Evolutionary conservation across 2,888 invertebrate species (phyloP).

Genomic region (Drosophila picticornis): DNA sequence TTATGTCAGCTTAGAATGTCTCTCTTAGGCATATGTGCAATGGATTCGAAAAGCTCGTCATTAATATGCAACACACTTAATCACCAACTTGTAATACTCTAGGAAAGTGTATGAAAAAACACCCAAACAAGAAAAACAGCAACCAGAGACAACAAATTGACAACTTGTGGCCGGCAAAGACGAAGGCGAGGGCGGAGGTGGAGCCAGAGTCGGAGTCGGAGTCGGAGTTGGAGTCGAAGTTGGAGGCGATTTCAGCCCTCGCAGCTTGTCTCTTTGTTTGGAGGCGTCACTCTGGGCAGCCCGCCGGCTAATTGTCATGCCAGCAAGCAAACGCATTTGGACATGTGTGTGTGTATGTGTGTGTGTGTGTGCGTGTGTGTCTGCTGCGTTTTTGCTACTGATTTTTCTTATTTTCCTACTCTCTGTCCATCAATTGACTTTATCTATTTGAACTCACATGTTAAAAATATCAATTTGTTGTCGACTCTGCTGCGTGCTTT

Average conservation of each 20-base stretch:
- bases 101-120: neutral
- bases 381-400: constrained; percentile 63
- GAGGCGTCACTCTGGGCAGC: constrained; percentile 72
- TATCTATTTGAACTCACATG: constrained; percentile 79
- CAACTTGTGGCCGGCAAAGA: constrained; percentile 46
- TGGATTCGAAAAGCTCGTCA: neutral
- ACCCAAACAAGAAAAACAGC: constrained; percentile 27
- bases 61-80: constrained; percentile 8
- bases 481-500: constrained; percentile 65
- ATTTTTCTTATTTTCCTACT: constrained; percentile 74
- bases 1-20: neutral
- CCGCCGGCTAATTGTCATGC: constrained; percentile 77
- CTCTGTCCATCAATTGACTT: constrained; percentile 78
- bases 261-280: constrained; percentile 64
- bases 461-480: constrained; percentile 80
- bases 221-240: constrained; percentile 1
- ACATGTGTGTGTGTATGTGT: constrained; percentile 7
- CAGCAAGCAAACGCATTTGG: constrained; percentile 71
- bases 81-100: neutral
- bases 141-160: constrained; percentile 53
- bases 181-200: constrained; percentile 2
- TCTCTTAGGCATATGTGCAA: neutral
- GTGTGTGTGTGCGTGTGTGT: constrained; percentile 14
- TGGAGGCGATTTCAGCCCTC: constrained; percentile 10
- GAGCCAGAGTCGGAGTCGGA: neutral